A percentile compares a stretch with the other conserved stretches of the same genome.
These are phyloP conservation scores for Patella caerulea DNA, from an alignment of 2,888 invertebrate species.

Conservation along the genomic window DNA sequence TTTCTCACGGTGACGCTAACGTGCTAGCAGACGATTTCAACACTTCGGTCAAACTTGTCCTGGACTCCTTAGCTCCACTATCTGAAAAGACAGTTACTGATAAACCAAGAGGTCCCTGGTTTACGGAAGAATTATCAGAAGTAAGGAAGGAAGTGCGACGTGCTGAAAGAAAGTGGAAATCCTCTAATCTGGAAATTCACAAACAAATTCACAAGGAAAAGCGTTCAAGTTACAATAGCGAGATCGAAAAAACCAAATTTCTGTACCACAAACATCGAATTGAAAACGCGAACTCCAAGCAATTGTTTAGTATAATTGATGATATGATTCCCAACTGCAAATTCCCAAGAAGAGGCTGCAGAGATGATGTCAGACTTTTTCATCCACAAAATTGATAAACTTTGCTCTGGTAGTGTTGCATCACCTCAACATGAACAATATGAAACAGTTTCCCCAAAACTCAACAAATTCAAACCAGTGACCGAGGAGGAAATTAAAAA, in stretches of 20 bases:
- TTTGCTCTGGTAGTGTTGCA: no score
- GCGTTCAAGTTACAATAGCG: neutral
- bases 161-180: neutral
- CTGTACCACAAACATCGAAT: neutral
- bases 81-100: constrained; percentile 2
- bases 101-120: constrained; percentile 2
- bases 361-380: neutral
- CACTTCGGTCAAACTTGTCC: neutral
- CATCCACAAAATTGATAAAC: no score
- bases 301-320: no score
- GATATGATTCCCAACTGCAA: no score
- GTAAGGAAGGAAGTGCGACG: neutral
- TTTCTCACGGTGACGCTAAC: neutral
- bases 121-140: neutral
- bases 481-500: neutral
- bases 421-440: no score
- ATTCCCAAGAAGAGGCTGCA: no score
- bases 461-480: no score
- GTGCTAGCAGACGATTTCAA: neutral
- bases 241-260: neutral
- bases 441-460: no score
- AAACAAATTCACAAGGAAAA: neutral
- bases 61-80: neutral
- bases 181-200: neutral
- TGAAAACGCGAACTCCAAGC: no score